Evolutionary conservation across 1,140 invertebrate genomes (phyloP), one percentile per base, ranked within the genome.

Genomic region (Drosophila tsacasi): DNA sequence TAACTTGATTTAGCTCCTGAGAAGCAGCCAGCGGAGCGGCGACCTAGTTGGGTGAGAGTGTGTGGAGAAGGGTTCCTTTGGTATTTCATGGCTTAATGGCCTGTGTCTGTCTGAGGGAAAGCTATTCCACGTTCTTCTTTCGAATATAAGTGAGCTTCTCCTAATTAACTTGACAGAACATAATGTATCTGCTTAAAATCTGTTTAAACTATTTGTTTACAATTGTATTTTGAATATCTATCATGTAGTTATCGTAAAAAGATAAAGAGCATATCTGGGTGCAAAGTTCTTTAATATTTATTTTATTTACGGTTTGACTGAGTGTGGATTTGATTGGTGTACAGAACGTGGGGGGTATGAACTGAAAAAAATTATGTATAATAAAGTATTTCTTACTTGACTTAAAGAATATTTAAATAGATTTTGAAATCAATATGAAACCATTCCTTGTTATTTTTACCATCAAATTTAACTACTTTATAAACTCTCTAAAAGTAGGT

Each of bases 31-130:
- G 58, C 12, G 39, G 7, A 35, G 44, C 42, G 42, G n/a, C 35
- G 58, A 52, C 19, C 59, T 25, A 58, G 55, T 42, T 65, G 60
- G 42, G n/a, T 67, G 42, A 37, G 39, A 65, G 63, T 66, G 23
- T 42, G n/a, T 42, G 58, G 58, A 63, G 63, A 66, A 66, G 63
- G 63, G 63, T 66, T 63, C 63, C 61, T 44, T 21, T 3, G 3
- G 39, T n/a, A 17, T 30, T 37, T 30, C 35, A 30, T 40, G 62
- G 27, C 23, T 27, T 44, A 58, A 58, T 58, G 35, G 35, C 17
- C 35, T 44, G 55, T 65, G 57, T 12, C 39, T 62, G 57, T 30
- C 30, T 25, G 5, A 30, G 59, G 42, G 39, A 66, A 66, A 66
- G 59, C 58, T 25, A 3, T 55, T 23, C 2, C 4, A 15, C 23